A percentile compares a stretch with the other conserved stretches of the same genome.
phyloP scores from a whole-genome alignment of 2,113 vertebrate genomes.

The Rhipidura dahli region DNA sequence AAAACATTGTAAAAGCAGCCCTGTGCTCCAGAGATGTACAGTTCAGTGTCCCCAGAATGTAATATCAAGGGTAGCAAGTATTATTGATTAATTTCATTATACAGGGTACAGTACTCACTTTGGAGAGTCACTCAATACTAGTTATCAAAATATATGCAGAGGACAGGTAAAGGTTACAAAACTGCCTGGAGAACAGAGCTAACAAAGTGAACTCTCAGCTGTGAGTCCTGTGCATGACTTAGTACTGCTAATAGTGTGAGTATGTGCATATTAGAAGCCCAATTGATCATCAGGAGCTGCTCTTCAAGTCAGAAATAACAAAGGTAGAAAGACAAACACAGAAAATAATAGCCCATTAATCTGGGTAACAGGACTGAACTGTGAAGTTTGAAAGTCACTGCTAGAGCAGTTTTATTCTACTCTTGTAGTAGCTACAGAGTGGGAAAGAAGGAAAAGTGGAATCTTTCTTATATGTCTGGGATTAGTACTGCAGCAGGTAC shows the following conservation, averaged over 20 bases:
- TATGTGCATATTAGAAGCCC: background rate
- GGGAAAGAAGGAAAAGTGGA: background rate
- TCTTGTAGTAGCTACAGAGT: background rate
- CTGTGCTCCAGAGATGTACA: background rate
- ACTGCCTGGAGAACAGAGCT: background rate
- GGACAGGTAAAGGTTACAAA: conserved; percentile 31
- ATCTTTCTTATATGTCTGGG: background rate
- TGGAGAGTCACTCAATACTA: conserved; percentile 30
- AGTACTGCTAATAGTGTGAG: background rate
- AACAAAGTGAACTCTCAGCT: background rate
- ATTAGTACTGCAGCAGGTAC: background rate
- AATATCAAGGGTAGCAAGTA: conserved; percentile 4
- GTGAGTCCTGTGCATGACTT: background rate
- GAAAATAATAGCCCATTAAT: conserved; percentile 25
- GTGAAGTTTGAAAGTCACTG: background rate
- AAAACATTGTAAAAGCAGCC: background rate
- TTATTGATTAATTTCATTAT: conserved; percentile 40
- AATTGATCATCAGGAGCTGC: background rate
- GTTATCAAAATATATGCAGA: conserved; percentile 43
- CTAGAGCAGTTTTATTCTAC: background rate
- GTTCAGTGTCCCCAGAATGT: background rate
- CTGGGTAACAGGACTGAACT: background rate
- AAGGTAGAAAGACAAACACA: background rate
- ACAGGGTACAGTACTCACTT: conserved; percentile 10
- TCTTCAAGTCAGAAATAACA: conserved; percentile 29